phyloP scores from a whole-genome alignment of 2,113 vertebrate genomes.

The Larimichthys crocea region DNA sequence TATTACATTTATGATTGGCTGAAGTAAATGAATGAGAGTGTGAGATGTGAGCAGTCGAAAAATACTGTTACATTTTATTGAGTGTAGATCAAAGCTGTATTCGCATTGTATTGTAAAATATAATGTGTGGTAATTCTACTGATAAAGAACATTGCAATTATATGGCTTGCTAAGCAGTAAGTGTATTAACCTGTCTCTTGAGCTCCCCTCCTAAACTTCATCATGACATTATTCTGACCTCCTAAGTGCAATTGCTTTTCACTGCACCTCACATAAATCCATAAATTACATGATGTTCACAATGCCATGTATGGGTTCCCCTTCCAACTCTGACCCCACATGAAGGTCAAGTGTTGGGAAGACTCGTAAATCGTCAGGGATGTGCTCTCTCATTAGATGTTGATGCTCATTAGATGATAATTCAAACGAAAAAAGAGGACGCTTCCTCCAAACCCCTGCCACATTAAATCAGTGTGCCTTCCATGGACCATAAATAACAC shows the following conservation, averaged over 20 bases:
- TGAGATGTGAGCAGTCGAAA: neutral
- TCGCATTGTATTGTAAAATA: neutral
- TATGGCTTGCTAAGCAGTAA: neutral
- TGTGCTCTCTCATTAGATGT: slow-evolving; percentile 40
- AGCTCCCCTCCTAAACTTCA: neutral
- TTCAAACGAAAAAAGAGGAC: slow-evolving; percentile 55
- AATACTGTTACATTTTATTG: neutral
- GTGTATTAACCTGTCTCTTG: slow-evolving; percentile 2
- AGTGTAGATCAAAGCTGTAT: neutral
- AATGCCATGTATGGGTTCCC: slow-evolving; percentile 1
- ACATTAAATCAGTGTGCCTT: slow-evolving; percentile 49
- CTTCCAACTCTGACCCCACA: slow-evolving; percentile 40
- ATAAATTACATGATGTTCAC: slow-evolving; percentile 51
- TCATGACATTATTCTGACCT: slow-evolving; percentile 35
- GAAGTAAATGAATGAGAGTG: neutral
- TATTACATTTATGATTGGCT: slow-evolving; percentile 9
- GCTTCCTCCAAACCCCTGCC: neutral
- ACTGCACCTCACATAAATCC: slow-evolving; percentile 48
- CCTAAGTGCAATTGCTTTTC: slow-evolving; percentile 30
- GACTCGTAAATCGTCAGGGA: slow-evolving; percentile 39
- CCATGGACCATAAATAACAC: slow-evolving; percentile 65
- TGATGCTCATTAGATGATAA: neutral
- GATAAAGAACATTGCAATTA: neutral
- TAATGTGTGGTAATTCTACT: neutral
- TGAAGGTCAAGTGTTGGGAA: slow-evolving; percentile 43